These are phyloP conservation scores for Pseudococcus jackbeardsleyi DNA, from an alignment of 2,888 invertebrate species.

Conservation along the genomic window DNA sequence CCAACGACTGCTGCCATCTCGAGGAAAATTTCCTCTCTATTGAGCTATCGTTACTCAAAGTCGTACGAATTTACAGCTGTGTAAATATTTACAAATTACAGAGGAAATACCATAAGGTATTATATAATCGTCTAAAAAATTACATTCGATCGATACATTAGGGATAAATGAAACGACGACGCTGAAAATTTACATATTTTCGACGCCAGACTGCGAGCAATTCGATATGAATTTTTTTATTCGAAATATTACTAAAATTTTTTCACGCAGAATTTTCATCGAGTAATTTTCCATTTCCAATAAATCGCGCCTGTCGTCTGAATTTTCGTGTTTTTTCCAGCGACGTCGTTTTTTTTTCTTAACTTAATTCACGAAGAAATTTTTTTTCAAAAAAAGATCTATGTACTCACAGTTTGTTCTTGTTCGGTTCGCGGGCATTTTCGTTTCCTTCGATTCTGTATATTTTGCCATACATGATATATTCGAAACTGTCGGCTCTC, in stretches of 20 bases:
- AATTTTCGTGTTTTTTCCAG: too few relatives aligned
- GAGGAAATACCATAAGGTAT: neutral
- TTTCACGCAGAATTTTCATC: too few relatives aligned
- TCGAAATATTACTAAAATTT: neutral
- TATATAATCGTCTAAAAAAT: neutral
- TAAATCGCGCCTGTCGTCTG: too few relatives aligned
- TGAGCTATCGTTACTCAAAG: neutral
- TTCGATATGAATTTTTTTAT: neutral
- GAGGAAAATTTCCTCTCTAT: neutral
- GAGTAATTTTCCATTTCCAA: too few relatives aligned
- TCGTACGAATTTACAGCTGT: neutral
- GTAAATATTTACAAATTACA: slow-evolving; percentile 23
- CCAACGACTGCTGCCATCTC: neutral
- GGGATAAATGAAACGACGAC: neutral
- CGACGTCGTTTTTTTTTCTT: neutral
- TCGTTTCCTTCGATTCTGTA: slow-evolving; percentile 98
- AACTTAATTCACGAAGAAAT: neutral
- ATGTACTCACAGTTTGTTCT: slow-evolving; percentile 77
- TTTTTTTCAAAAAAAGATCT: slow-evolving; percentile 34
- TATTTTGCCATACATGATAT: slow-evolving; percentile 98
- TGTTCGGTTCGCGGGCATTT: slow-evolving; percentile 85
- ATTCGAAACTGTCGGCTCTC: slow-evolving; percentile 97
- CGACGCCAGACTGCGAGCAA: neutral
- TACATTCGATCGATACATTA: neutral
- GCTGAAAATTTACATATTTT: neutral